phyloP scores from a whole-genome alignment of 2,797 vertebrate genomes.

The Chelon auratus region DNA sequence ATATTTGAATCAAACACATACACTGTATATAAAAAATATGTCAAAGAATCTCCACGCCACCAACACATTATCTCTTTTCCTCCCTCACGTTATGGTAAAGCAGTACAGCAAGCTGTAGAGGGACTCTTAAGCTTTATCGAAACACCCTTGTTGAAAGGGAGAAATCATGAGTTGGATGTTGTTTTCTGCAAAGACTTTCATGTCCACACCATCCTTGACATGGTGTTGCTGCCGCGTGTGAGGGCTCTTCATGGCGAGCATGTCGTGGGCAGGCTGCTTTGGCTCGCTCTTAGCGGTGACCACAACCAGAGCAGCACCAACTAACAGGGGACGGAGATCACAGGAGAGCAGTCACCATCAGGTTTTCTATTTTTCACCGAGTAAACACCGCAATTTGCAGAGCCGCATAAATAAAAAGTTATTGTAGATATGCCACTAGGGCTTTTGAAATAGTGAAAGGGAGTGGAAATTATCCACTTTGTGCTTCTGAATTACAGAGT shows the following conservation, averaged over 20 bases:
- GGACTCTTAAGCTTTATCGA: constrained; percentile 24
- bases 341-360: constrained; percentile 44
- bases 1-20: too few species aligned
- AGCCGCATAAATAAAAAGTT: constrained; percentile 5
- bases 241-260: constrained; percentile 56
- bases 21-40: constrained; percentile 5
- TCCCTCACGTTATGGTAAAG: constrained; percentile 37
- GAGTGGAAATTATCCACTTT: too few species aligned
- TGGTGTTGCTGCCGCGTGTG: constrained; percentile 47
- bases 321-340: constrained; percentile 51
- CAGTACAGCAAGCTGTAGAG: constrained; percentile 7
- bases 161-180: constrained; percentile 29
- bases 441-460: constrained; percentile 1
- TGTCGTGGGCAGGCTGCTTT: constrained; percentile 54
- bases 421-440: neutral
- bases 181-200: constrained; percentile 25
- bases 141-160: constrained; percentile 54
- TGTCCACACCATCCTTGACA: constrained; percentile 20
- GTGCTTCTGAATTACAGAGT: too few species aligned
- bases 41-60: constrained; percentile 69
- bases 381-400: constrained; percentile 33
- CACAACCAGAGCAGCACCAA: constrained; percentile 44
- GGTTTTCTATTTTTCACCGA: constrained; percentile 42
- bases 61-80: constrained; percentile 34
- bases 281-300: constrained; percentile 50